Base-by-base conservation (phyloP, 2,797 vertebrate genomes). In the Peromyscus melanophrys region DNA sequence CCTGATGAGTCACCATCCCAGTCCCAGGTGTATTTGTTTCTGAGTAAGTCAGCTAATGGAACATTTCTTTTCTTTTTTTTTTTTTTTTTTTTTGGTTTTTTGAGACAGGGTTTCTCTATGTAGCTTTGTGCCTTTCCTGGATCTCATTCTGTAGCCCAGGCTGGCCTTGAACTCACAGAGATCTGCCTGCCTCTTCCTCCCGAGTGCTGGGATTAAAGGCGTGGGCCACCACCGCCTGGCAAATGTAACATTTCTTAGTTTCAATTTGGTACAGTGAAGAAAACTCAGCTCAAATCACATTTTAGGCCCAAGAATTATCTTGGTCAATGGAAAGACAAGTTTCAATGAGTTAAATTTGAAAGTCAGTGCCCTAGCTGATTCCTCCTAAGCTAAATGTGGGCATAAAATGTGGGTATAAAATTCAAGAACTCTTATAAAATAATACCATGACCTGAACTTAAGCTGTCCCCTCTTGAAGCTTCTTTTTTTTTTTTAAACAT, bases 341-440 rank as follows among this genome's bases (percentile, higher is more conserved):
- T 34, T 96, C 29, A 52, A 94, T 27, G 97, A 89, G 9, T 46
- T 31, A 82, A 92, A 86, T 86, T 55, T 27, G 59, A 37, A 93
- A 96, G 96, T 57, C 52, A 90, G 40, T 85, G 83, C 94, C 86
- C 95, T 96, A 96, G 59, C 59, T 77, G 95, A 96, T 75, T 94
- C 59, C 82, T 95, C 43, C 13, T 14, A 3, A 61, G 61, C 96
- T 76, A 96, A 96, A 97, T 86, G 21, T 61, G 71, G 46, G 73
- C 14, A 97, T 73, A 55, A 61, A 61, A 61, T 61, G 21, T 59
- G 57, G 87, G 34, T 40, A 97, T 63, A 96, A 97, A 98, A 97
- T 40, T 96, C 59, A 96, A 91, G 97, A 95, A 4, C 40, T 96
- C 75, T 55, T 95, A 93, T 49, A 95, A 98, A 97, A 96, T 75